Percentiles rank a stretch among this genome's conserved stretches.
These are phyloP conservation scores for Phylloscopus trochiloides DNA, from an alignment of 2,113 vertebrate genomes.

Conservation along the genomic window DNA sequence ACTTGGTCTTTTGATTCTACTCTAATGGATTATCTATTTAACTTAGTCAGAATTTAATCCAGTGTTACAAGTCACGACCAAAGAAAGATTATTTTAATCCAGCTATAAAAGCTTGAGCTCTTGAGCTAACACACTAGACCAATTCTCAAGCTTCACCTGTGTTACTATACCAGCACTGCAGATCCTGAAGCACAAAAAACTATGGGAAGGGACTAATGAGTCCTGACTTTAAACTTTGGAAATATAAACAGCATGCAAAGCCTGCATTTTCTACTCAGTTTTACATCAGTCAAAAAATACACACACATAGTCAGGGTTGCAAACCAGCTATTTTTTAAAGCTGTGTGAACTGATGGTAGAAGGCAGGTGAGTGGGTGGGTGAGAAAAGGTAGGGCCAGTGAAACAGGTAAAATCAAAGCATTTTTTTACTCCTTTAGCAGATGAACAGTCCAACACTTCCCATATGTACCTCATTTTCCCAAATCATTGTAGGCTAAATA, in stretches of 20 bases:
- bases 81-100: constrained; percentile 17
- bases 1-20: not conserved
- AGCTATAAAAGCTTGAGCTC: not conserved
- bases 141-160: not conserved
- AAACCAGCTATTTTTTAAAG: not conserved
- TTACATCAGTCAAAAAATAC: not conserved
- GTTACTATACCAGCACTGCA: not conserved
- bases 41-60: not conserved
- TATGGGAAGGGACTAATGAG: accelerated
- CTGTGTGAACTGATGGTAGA: not conserved
- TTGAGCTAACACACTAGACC: not conserved
- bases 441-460: not conserved
- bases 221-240: not conserved
- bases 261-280: not conserved
- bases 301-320: not conserved
- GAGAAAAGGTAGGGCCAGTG: not conserved
- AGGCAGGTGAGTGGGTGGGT: not conserved
- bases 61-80: not conserved
- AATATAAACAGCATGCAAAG: not conserved
- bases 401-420: not conserved
- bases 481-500: not conserved
- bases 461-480: not conserved
- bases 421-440: not conserved
- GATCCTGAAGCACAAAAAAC: not conserved
- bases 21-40: not conserved